Evolutionary conservation across 2,888 invertebrate species (phyloP).

Genomic region (Podotricha telesiphe): DNA sequence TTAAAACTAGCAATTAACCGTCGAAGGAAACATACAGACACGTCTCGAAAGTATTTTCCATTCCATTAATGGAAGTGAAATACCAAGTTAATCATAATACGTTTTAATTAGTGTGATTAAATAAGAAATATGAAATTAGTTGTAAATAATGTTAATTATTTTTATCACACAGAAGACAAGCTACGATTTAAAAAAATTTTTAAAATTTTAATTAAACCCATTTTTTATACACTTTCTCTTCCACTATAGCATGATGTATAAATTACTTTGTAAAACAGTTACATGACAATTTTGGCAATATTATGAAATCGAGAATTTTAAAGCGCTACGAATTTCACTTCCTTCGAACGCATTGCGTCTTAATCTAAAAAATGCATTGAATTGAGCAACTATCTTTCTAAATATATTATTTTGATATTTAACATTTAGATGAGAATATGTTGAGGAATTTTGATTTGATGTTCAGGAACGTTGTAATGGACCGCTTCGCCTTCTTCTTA

Average conservation of each 20-base stretch:
- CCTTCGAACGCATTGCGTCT: constrained; percentile 23
- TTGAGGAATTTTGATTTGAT: constrained; percentile 78
- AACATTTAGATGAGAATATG: constrained; percentile 75
- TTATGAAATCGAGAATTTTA: constrained; percentile 19
- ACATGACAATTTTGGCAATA: constrained; percentile 12
- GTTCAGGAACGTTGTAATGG: constrained; percentile 74
- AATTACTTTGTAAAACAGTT: background rate
- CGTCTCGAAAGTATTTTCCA: background rate
- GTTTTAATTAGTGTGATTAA: background rate
- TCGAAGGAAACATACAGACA: background rate
- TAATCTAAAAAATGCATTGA: constrained; percentile 69
- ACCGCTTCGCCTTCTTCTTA: constrained; percentile 78
- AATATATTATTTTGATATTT: constrained; percentile 48
- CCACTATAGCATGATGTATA: background rate
- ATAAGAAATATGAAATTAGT: background rate
- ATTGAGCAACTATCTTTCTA: constrained; percentile 73
- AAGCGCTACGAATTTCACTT: constrained; percentile 9
- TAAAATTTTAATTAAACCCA: constrained; percentile 13
- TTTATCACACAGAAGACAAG: background rate
- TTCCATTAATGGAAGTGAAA: too few species aligned
- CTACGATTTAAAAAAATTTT: background rate
- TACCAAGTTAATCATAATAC: background rate
- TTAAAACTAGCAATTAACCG: background rate
- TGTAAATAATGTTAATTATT: background rate
- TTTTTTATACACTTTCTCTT: constrained; percentile 9